Base-by-base conservation (phyloP, 1,140 invertebrate genomes). In the Acromyrmex charruanus region DNA sequence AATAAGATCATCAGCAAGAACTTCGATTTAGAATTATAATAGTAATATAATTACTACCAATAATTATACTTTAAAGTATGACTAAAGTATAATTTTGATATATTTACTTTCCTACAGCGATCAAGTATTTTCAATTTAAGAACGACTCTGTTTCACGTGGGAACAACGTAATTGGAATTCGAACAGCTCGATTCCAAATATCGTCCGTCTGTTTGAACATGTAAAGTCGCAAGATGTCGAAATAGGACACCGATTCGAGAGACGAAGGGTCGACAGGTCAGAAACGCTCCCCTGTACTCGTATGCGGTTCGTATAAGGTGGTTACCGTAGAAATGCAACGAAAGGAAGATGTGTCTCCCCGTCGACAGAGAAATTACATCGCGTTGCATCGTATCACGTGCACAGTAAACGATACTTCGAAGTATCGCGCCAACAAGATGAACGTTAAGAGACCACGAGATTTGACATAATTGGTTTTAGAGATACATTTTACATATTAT, bases 251-350 rank as follows among this genome's bases (percentile, higher is more conserved):
- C 74, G 53, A 86, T 88, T 35, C 25, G 16, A 55, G 18, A 71
- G 39, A 80, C 53, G 68, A 79, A 18, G 68, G 86, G 72, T 71
- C 71, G 87, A 87, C 65, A 55, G 74, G 66, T 39, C 63, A 72
- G 72, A 71, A 55, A 86, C 55, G 55, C 5, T 16, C 71, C 63
- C 72, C 71, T 77, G 71, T 63, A 69, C 69, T 49, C 88, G 66
- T 44, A 21, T 28, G 49, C 31, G 35, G 44, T 39, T 71, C 71
- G 31, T 18, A 35, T 35, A 53, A 28, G 66, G 31, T 14, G 77
- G 77, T 77, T 88, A 84, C 89, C 89, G 51, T 90, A 90, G 77
- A 90, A 90, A 89, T 90, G 88, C 88, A 89, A 72, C 58, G n/a
- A 68, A 55, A 68, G 55, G 69, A 69, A 63, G 84, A 77, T n/a